Base-by-base conservation (phyloP, 1,140 invertebrate genomes). In the Scylla paramamosain region DNA sequence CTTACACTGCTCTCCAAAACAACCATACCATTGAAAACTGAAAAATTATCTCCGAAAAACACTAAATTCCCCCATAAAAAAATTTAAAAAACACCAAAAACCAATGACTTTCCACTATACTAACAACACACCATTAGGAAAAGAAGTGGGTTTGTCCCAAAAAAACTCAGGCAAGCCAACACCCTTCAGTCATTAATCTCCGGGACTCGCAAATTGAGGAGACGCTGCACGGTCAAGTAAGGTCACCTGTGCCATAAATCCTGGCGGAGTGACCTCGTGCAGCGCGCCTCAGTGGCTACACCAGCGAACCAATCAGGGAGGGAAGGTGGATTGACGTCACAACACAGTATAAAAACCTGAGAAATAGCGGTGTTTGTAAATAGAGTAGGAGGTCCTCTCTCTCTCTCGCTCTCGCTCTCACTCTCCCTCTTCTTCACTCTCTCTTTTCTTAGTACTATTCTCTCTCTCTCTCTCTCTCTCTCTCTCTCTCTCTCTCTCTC, bases 361-460 rank as follows among this genome's bases (percentile, higher is more conserved):
- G 90, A 52, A 91, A 91, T 67, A 91, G 28, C 29, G 28, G 59
- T 91, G 90, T 91, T 91, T 91, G 52, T 91, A 91, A 91, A 91
- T 91, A 91, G 46, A 67, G 29, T 77, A 91, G 90, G 77, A 77
- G 29, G 52, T 87, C 25, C n/a, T 67, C 52, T n/a, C 14, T 84
- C 8, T 59, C 6, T 16, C 67, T 39, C 25, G 10, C 48, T 16
- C 8, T 29, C 90, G 8, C 90, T 67, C 48, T 29, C 48, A 48
- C 86, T 39, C 31, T 25, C 45, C 32, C 28, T 45, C 86, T 88
- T 10, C 67, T 8, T 59, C n/a, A 20, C n/a, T 91, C 10, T 67
- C 20, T 48, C 52, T 92, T 39, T 59, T 7, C 52, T 32, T 28
- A 28, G 28, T 46, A 14, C 88, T 32, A 25, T 32, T 48, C 83